Evolutionary conservation across 2,888 invertebrate genomes (phyloP).

Genomic region (Tricholauxania praeusta): DNA sequence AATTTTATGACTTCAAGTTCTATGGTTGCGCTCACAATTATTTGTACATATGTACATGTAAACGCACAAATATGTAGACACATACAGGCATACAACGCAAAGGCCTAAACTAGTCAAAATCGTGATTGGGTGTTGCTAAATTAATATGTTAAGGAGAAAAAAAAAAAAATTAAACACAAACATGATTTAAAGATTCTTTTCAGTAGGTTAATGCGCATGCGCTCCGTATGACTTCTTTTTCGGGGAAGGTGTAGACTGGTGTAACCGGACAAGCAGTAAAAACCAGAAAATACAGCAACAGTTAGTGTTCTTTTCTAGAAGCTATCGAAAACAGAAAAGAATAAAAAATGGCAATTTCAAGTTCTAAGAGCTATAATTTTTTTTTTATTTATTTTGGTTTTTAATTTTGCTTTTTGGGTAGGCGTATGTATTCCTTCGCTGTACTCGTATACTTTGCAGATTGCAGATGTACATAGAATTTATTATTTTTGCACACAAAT

Average conservation of each 20-base stretch:
- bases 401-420: too few species aligned
- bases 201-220: conserved; percentile 23
- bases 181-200: conserved; percentile 21
- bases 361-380: too few species aligned
- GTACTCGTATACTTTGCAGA: too few species aligned
- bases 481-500: too few species aligned
- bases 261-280: neutral
- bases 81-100: neutral
- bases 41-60: neutral
- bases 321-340: too few species aligned
- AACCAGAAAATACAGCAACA: neutral
- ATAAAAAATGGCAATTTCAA: too few species aligned
- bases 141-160: neutral
- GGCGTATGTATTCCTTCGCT: too few species aligned
- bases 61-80: neutral
- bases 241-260: neutral
- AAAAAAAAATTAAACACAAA: neutral
- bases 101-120: conserved; percentile 7
- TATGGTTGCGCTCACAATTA: neutral
- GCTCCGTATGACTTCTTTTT: neutral
- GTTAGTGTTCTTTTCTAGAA: neutral
- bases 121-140: conserved; percentile 5
- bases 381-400: too few species aligned
- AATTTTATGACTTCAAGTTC: neutral
- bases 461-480: too few species aligned